These are phyloP conservation scores for Coleophora flavipennella DNA, from an alignment of 2,888 invertebrate species.

Conservation along the genomic window DNA sequence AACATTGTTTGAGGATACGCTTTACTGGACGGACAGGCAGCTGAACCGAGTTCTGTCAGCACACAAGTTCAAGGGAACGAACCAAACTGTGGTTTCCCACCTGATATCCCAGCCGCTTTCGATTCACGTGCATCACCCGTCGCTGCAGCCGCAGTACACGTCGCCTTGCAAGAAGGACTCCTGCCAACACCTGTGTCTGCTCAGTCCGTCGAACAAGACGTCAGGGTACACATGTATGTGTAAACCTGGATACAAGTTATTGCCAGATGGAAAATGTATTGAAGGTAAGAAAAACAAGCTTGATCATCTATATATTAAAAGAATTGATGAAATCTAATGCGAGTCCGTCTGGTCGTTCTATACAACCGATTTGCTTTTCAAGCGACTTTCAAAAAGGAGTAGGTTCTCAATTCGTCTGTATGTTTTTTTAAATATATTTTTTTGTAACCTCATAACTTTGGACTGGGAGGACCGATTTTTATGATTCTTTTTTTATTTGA, in stretches of 20 bases:
- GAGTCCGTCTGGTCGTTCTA: no score
- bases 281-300: slow-evolving; percentile 63
- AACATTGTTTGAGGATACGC: slow-evolving; percentile 94
- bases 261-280: slow-evolving; percentile 79
- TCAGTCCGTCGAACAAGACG: slow-evolving; percentile 80
- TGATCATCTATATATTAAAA: no score
- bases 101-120: slow-evolving; percentile 95
- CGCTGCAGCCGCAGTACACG: slow-evolving; percentile 85
- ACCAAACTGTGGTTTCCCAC: slow-evolving; percentile 95
- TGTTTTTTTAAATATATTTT: no score
- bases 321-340: no score
- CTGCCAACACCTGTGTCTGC: slow-evolving; percentile 93
- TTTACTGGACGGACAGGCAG: slow-evolving; percentile 98
- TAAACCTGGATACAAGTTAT: slow-evolving; percentile 85
- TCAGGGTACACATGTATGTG: slow-evolving; percentile 90
- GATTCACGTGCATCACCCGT: slow-evolving; percentile 95
- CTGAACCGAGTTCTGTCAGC: slow-evolving; percentile 91
- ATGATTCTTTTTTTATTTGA: no score
- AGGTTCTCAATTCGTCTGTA: no score
- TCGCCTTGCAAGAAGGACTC: slow-evolving; percentile 79
- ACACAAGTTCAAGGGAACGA: slow-evolving; percentile 92
- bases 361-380: no score
- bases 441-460: no score
- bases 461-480: no score
- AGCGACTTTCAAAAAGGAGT: no score